Percentiles rank a stretch among this genome's conserved stretches.
Evolutionary conservation across 1,140 invertebrate genomes (phyloP).

Genomic region (Ruditapes philippinarum): DNA sequence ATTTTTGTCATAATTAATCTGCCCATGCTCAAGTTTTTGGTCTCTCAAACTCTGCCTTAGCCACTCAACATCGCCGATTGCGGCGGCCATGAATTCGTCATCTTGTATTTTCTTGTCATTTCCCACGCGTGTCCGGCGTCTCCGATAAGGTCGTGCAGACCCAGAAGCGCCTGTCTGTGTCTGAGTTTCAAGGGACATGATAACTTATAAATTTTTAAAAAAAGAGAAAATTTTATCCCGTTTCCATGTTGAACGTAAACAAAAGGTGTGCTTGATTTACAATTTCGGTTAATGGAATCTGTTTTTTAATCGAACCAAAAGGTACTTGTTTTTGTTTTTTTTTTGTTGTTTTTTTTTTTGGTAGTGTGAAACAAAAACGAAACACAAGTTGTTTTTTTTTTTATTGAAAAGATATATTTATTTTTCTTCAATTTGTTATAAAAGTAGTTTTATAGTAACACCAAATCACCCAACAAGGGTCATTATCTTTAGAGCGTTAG

Average conservation of each 20-base stretch:
- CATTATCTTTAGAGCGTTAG: no score
- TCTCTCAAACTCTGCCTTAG: conserved; percentile 85
- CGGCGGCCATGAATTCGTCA: conserved; percentile 87
- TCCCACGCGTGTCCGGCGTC: conserved; percentile 72
- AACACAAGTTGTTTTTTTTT: no score
- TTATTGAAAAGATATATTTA: no score
- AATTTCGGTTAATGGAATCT: no score
- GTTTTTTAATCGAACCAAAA: no score
- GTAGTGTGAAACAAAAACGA: no score
- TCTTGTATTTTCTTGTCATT: conserved; percentile 84
- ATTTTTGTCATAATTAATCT: conserved; percentile 86
- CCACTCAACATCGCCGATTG: conserved; percentile 87
- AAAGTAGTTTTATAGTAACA: no score
- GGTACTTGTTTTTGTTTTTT: no score
- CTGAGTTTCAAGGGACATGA: conserved; percentile 45
- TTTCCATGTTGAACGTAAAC: conserved; percentile 44
- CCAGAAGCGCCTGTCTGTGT: conserved; percentile 27
- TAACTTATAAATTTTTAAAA: neutral
- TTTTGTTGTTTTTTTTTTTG: no score
- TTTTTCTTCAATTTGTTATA: no score
- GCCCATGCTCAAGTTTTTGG: conserved; percentile 70
- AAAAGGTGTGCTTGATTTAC: conserved; percentile 17
- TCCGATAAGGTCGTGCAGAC: conserved; percentile 56
- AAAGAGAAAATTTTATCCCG: neutral
- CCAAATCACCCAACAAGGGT: no score